Percentiles rank a stretch among this genome's conserved stretches.
Conservation (phyloP, 1,140 invertebrate genomes). For the Pemphigus obesinymphae region DNA sequence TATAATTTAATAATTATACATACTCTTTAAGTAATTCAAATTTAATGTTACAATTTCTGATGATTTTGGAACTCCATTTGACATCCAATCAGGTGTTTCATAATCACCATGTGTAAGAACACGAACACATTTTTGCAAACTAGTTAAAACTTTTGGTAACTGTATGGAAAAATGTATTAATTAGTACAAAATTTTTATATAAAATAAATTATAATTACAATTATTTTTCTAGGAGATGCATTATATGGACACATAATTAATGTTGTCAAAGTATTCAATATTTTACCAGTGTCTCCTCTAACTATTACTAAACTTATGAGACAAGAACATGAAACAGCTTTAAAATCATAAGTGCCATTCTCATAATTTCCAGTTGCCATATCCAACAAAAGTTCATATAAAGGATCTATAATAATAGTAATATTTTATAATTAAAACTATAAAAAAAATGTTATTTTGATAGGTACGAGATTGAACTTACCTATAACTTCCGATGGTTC, state of each 20-base stretch:
- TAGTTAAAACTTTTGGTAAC: conserved; percentile 80
- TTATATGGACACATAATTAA: conserved; percentile 79
- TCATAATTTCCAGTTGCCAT: conserved; percentile 57
- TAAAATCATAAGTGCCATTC: conserved; percentile 55
- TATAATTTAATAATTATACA: conserved; percentile 54
- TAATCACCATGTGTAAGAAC: conserved; percentile 79
- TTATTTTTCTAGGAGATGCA: conserved; percentile 72
- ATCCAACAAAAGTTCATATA: conserved; percentile 74
- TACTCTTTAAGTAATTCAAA: conserved; percentile 58
- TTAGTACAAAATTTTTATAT: background rate
- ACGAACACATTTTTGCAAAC: conserved; percentile 83
- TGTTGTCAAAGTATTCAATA: conserved; percentile 78
- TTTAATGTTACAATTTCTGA: conserved; percentile 32
- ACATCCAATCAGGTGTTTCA: conserved; percentile 79
- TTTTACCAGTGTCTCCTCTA: conserved; percentile 85
- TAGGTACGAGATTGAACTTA: conserved; percentile 48
- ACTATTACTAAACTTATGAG: conserved; percentile 87
- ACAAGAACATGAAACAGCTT: conserved; percentile 77
- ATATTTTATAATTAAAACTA: background rate
- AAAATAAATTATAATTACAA: conserved; percentile 55
- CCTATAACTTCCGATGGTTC: conserved; percentile 73
- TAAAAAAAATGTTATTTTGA: background rate
- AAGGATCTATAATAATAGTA: conserved; percentile 57
- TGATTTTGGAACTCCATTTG: conserved; percentile 59
- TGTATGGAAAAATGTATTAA: conserved; percentile 51